Evolutionary conservation across 92 coral and sea anemone species (phyloP), one percentile per base, ranked within the genome.

Genomic region (Bergia puertoricense): DNA sequence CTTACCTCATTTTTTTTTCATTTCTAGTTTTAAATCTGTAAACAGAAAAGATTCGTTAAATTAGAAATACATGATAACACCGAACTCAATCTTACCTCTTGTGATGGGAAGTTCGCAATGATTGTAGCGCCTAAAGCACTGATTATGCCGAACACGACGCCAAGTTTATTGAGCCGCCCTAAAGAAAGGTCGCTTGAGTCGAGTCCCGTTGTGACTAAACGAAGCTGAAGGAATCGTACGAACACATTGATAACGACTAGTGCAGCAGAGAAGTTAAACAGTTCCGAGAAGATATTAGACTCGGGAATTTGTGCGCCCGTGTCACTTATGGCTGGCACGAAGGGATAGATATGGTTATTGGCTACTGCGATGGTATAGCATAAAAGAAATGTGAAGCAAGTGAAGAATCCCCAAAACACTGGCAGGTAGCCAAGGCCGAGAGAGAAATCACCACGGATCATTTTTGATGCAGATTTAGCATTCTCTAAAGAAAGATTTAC

Each of bases 291-390:
- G 79, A 97, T 88, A 78, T 95, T 92, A 38, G 98, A 94, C 83
- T 97, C 99, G 22, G 99, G 99, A 46, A 91, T 92, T 78, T 92
- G 93, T 30, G 99, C 98, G 30, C 98, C 99, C 2, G 99, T 97
- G 88, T 97, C 98, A 90, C 99, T 97, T 76, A 97, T 97, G 84
- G 99, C 96, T 50, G 99, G 99, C 2, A 97, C 97, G 54, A 97
- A 94, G 5, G 99, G 99, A 51, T 95, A 97, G 45, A 97, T 91
- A 86, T 97, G 98, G 38, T 94, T 92, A 71, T 86, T 90, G 44
- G 93, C 90, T 41, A 97, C 98, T n/a, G 99, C 96, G 56, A 95
- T 93, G 5, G 93, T 88, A 84, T 97, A 97, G 82, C 99, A 97
- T 46, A 97, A 81, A 16, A 95, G 77, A 80, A 97, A 94, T 5